phyloP scores from a whole-genome alignment of 2,797 vertebrate genomes.

The Numenius phaeopus region DNA sequence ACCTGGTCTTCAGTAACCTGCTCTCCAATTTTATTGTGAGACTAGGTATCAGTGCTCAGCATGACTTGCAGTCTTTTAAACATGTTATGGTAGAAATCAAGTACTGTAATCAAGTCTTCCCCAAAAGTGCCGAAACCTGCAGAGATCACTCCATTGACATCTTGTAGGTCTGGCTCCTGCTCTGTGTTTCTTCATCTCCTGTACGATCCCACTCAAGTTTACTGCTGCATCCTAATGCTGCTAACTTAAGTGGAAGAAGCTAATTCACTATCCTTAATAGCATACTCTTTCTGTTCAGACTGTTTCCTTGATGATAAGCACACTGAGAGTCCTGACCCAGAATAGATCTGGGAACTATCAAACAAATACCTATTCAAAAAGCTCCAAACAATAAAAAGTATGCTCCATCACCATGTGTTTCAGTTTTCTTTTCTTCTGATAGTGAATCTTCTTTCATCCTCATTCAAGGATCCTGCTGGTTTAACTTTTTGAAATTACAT shows the following conservation, averaged over 20 bases:
- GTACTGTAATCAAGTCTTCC: not conserved
- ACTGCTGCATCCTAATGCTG: not conserved
- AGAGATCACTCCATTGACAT: rapidly evolving
- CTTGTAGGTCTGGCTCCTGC: not conserved
- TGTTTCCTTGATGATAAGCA: not conserved
- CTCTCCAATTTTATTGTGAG: not conserved
- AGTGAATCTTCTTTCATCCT: not conserved
- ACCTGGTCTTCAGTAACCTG: not conserved
- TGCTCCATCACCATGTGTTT: not conserved
- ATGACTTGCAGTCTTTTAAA: not conserved
- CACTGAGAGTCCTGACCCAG: not conserved
- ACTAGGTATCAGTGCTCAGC: no score
- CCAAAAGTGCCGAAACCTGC: not conserved
- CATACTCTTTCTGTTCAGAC: not conserved
- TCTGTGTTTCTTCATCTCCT: not conserved
- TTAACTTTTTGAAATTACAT: not conserved
- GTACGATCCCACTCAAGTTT: not conserved
- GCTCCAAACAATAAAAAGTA: not conserved
- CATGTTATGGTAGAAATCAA: not conserved
- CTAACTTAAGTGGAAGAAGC: not conserved
- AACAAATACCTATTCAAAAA: not conserved
- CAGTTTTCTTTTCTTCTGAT: not conserved
- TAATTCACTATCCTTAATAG: not conserved
- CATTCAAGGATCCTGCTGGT: not conserved
- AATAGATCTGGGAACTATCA: not conserved